A percentile compares a stretch with the other conserved stretches of the same genome.
Conservation (phyloP, 2,888 invertebrate genomes). For the Antheraea assamensis region DNA sequence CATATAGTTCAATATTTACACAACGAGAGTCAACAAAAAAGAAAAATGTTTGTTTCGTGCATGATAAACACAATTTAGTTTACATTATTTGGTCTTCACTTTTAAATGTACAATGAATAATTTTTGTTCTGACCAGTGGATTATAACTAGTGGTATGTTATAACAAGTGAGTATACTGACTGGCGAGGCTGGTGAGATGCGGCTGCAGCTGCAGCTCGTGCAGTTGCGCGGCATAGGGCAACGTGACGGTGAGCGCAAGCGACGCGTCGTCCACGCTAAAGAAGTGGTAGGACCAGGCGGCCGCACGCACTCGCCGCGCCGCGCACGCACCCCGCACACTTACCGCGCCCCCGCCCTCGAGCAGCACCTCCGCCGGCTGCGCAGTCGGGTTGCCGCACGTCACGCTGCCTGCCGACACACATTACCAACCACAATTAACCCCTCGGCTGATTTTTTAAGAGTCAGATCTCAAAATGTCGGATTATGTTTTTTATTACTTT, state of each 20-base stretch:
- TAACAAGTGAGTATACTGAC: conserved; percentile 62
- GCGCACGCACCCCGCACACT: conserved; percentile 85
- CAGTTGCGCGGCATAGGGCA: conserved; percentile 94
- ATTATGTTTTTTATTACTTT: too few relatives aligned
- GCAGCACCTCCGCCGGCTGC: conserved; percentile 93
- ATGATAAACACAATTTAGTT: too few relatives aligned
- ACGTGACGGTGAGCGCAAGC: conserved; percentile 91
- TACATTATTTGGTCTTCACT: too few relatives aligned
- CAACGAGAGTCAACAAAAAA: too few relatives aligned
- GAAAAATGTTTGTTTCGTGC: too few relatives aligned
- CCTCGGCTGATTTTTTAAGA: too few relatives aligned
- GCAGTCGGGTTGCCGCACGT: conserved; percentile 92
- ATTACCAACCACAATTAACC: not conserved
- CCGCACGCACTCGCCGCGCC: conserved; percentile 91
- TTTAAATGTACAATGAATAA: too few relatives aligned
- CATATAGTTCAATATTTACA: too few relatives aligned
- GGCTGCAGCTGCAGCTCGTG: conserved; percentile 94
- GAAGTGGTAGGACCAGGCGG: conserved; percentile 98
- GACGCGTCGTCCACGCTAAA: conserved; percentile 93
- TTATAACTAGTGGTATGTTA: not conserved
- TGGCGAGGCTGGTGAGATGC: conserved; percentile 91
- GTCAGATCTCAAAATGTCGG: too few relatives aligned
- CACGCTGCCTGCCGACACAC: conserved; percentile 80
- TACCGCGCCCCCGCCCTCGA: conserved; percentile 84
- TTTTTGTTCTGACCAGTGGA: not conserved